These are phyloP conservation scores for Drosophila sproati DNA, from an alignment of 1,140 invertebrate species.

Conservation along the genomic window DNA sequence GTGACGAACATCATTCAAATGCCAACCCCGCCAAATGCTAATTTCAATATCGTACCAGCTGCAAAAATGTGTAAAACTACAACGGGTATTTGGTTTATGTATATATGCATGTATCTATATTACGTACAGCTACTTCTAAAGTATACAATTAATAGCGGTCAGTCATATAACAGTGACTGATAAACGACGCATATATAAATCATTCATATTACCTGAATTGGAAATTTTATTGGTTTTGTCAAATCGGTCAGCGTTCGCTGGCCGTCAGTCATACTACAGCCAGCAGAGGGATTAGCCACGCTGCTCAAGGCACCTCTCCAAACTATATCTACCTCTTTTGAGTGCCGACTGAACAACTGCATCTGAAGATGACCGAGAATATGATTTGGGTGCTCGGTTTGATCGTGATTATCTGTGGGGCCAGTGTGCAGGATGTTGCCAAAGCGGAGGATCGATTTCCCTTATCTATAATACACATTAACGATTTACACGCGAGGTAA, in stretches of 20 bases:
- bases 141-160: not conserved
- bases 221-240: conserved; percentile 2
- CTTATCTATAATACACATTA: conserved; percentile 91
- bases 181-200: not conserved
- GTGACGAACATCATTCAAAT: not conserved
- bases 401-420: not conserved
- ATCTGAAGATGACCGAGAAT: not conserved
- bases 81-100: no score
- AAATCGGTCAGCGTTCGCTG: not conserved
- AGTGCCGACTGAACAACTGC: no score
- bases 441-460: conserved; percentile 85
- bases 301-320: not conserved
- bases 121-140: no score
- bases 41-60: not conserved
- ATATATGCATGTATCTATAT: no score
- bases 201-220: not conserved
- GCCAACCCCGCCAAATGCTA: not conserved
- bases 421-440: conserved; percentile 7
- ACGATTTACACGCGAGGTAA: conserved; percentile 92
- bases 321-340: not conserved
- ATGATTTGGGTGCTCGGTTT: not conserved
- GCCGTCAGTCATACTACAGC: conserved; percentile 54
- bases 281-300: conserved; percentile 84
- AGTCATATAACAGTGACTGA: conserved; percentile 10
- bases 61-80: no score